Percentiles rank a stretch among this genome's conserved stretches.
phyloP scores from a whole-genome alignment of 2,113 vertebrate species.

The Actenoides lindsayi region DNA sequence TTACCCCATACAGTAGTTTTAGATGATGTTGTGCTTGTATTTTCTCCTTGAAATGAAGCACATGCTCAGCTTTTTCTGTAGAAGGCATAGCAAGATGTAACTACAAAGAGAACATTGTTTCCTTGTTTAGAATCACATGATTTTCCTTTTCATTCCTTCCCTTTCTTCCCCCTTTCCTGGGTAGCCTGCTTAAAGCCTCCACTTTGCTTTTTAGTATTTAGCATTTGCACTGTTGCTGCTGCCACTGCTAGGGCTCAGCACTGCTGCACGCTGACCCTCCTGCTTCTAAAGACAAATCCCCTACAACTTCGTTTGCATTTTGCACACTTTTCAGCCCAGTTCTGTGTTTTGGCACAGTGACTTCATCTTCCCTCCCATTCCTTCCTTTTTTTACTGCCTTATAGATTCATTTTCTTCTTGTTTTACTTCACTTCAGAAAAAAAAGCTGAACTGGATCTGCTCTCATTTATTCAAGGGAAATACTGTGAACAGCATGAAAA shows the following conservation, averaged over 20 bases:
- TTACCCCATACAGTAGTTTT: neutral
- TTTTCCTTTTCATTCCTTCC: constrained; percentile 32
- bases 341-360: neutral
- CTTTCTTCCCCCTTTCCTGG: constrained; percentile 11
- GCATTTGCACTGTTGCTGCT: neutral
- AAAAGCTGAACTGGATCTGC: neutral
- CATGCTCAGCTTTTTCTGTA: neutral
- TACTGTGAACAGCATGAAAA: neutral
- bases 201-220: neutral
- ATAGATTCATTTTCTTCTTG: neutral
- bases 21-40: neutral
- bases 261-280: neutral
- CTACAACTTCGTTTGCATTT: neutral
- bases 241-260: neutral
- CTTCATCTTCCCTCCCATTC: neutral
- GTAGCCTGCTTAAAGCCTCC: constrained; percentile 7
- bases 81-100: neutral
- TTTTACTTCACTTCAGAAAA: neutral
- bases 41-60: neutral
- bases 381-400: neutral
- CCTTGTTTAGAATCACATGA: constrained; percentile 32
- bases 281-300: neutral
- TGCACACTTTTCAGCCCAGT: neutral
- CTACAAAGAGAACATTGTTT: constrained; percentile 38
- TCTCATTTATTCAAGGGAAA: neutral